phyloP scores from a whole-genome alignment of 2,888 invertebrate genomes.

The Drosophila kambysellisi region DNA sequence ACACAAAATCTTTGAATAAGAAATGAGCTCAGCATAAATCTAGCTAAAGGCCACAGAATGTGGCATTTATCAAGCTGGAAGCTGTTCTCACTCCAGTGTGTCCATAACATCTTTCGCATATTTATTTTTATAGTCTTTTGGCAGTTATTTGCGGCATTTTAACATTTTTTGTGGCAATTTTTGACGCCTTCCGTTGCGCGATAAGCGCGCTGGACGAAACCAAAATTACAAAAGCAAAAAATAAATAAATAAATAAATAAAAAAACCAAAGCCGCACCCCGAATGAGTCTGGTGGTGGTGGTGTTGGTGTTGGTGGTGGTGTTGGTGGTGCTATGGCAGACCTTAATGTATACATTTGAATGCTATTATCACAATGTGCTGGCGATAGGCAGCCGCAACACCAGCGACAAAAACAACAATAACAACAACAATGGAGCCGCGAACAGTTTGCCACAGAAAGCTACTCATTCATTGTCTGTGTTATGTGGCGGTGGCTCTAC shows the following conservation, averaged over 20 bases:
- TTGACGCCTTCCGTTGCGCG: conserved; percentile 57
- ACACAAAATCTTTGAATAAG: background rate
- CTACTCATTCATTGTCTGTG: conserved; percentile 68
- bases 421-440: conserved; percentile 44
- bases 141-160: conserved; percentile 58
- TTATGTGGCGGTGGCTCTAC: conserved; percentile 27
- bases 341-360: conserved; percentile 75
- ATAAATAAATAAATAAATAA: conserved; percentile 8
- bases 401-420: conserved; percentile 42
- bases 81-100: conserved; percentile 1
- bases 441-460: conserved; percentile 63
- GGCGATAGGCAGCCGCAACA: conserved; percentile 38
- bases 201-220: conserved; percentile 38
- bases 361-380: conserved; percentile 68
- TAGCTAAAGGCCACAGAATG: conserved; percentile 31
- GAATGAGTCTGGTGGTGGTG: conserved; percentile 6
- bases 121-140: conserved; percentile 62
- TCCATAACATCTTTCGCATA: conserved; percentile 41
- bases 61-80: conserved; percentile 35
- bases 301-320: background rate
- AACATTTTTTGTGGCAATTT: conserved; percentile 57
- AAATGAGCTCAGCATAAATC: conserved; percentile 10
- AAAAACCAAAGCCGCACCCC: conserved; percentile 16
- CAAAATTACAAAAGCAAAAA: conserved; percentile 20
- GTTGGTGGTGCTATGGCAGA: conserved; percentile 17